These are phyloP conservation scores for Halocynthia aurantium DNA, from an alignment of 23 tunicate species.

Conservation along the genomic window DNA sequence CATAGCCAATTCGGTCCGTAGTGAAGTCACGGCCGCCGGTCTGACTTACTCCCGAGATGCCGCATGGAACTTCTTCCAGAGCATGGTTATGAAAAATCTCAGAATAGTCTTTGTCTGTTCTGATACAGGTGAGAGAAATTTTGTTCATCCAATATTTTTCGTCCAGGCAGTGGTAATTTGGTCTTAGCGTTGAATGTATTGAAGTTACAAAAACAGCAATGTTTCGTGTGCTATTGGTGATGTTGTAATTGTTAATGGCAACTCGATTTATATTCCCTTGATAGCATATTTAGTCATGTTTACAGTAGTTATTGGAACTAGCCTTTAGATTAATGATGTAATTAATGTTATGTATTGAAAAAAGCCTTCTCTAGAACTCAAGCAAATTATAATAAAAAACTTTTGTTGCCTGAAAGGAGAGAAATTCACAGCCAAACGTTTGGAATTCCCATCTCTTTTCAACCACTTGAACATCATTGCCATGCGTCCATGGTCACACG, in stretches of 20 bases:
- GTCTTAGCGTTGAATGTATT: too few species aligned
- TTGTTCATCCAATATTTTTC: not conserved
- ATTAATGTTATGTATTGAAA: too few species aligned
- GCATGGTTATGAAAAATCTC: conserved; percentile 69
- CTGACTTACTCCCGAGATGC: conserved; percentile 79
- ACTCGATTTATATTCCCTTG: too few species aligned
- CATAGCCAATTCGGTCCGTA: conserved; percentile 87
- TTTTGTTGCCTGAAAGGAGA: conserved; percentile 27
- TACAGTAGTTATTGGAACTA: too few species aligned
- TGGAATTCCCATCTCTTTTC: conserved; percentile 82
- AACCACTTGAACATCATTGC: conserved; percentile 50
- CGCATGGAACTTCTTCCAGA: conserved; percentile 88
- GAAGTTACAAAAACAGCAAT: too few species aligned
- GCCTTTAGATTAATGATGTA: too few species aligned
- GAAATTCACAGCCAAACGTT: conserved; percentile 71
- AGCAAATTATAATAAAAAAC: not conserved
- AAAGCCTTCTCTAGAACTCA: too few species aligned
- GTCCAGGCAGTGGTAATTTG: too few species aligned
- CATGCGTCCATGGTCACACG: conserved; percentile 72
- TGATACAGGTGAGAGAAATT: conserved; percentile 44
- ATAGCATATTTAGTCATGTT: too few species aligned
- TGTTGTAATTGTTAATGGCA: too few species aligned
- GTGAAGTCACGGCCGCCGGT: conserved; percentile 91
- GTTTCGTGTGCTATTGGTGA: too few species aligned
- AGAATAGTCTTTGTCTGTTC: conserved; percentile 86